Percentiles rank a stretch among this genome's conserved stretches.
Evolutionary conservation across 2,888 invertebrate genomes (phyloP).

Genomic region (Disparrhopalites patrizii): DNA sequence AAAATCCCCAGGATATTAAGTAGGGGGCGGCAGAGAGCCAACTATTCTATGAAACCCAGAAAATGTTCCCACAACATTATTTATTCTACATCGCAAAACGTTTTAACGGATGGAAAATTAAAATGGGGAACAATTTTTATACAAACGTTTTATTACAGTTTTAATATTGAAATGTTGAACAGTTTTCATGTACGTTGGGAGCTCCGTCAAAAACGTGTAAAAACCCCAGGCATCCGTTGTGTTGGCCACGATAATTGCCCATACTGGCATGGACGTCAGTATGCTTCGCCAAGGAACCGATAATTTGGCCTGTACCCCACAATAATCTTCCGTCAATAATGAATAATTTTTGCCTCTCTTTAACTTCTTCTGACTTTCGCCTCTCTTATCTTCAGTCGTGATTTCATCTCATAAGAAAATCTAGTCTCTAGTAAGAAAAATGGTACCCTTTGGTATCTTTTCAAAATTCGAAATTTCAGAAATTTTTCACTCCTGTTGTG

Average conservation of each 20-base stretch:
- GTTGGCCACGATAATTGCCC: conserved; percentile 77
- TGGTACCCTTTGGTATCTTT: too few relatives aligned
- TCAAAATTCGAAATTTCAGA: too few relatives aligned
- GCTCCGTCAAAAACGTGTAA: conserved; percentile 75
- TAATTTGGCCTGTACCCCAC: neutral
- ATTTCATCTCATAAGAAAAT: too few relatives aligned
- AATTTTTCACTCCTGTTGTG: too few relatives aligned
- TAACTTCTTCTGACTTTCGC: too few relatives aligned
- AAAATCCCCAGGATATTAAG: conserved; percentile 75
- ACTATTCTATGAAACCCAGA: conserved; percentile 62
- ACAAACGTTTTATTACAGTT: conserved; percentile 57
- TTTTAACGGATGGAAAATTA: neutral
- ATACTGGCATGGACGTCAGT: conserved; percentile 68
- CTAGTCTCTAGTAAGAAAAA: too few relatives aligned
- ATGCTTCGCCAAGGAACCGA: conserved; percentile 69
- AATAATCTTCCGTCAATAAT: too few relatives aligned
- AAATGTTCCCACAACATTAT: neutral
- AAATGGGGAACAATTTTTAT: neutral
- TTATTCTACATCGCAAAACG: neutral
- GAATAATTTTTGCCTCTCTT: too few relatives aligned
- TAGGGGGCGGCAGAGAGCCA: conserved; percentile 79
- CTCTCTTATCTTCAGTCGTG: too few relatives aligned
- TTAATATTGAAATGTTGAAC: conserved; percentile 76
- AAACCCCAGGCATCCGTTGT: conserved; percentile 67
- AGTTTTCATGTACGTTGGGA: conserved; percentile 78